Evolutionary conservation across 2,797 vertebrate genomes (phyloP), one percentile per base, ranked within the genome.

Genomic region (Eulemur albifrons): DNA sequence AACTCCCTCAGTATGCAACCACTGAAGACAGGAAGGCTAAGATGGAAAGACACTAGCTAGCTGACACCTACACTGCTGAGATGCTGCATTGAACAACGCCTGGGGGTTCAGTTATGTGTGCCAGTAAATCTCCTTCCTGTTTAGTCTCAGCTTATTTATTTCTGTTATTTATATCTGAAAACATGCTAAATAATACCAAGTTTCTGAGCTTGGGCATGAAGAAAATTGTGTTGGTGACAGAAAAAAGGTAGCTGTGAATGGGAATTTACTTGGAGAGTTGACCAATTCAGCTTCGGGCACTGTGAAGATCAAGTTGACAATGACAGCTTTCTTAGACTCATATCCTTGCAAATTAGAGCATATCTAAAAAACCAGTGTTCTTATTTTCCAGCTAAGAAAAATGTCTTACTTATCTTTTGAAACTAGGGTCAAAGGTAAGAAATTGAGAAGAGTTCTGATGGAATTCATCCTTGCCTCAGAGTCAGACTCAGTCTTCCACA

Each of bases 301-400:
- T 32, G 13, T 52, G 77, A 77, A 77, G n/a, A 84, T 18, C 20
- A 63, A 40, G 45, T 7, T 81, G 83, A 50, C 50, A 93, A 90
- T 35, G 72, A 15, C 76, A 88, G 76, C 50, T 92, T 94, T 95
- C 80, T 61, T 76, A 73, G 69, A 90, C 6, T 32, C 32, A 11
- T 82, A 70, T 30, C 15, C 35, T 70, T 61, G 48, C 65, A 54
- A 93, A 88, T 32, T 2, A 92, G 7, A 79, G 57, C 30, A 67
- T 12, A 30, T 69, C 59, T 88, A 92, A 90, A 90, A 23, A 59
- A 30, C 48, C 14, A 86, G 27, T 84, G 67, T 54, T 72, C 48
- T 87, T 77, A 92, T 50, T 96, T 27, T 89, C 32, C 70, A 92
- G 54, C 61, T 89, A 89, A 92, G 67, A 88, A 93, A 95, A 96